Base-by-base conservation (phyloP, 2,888 invertebrate genomes). In the Falcaria lacertinaria region DNA sequence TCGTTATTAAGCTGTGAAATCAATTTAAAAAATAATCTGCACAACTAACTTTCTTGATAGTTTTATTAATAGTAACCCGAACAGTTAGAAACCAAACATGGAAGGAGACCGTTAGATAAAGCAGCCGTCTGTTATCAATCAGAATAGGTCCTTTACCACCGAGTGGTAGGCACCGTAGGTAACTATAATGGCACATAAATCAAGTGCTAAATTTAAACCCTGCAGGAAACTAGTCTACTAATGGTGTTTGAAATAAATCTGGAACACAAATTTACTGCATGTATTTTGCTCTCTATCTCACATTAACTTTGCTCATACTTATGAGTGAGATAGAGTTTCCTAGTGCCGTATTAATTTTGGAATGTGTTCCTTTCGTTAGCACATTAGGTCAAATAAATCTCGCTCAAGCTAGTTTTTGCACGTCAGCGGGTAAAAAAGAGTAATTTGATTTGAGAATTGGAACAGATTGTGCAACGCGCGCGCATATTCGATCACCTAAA, bases 381-480 rank as follows among this genome's bases (percentile, higher is more conserved):
- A 13, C 15, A 35, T 37, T 37, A 37, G 25, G 22, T 4, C 16
- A 37, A 37, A 22, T 19, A 19, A 37, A 15, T 15, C 14, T 11
- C 15, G 16, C 15, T 34, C 6, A 38, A 8, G 15, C 42, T 14
- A 50, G 55, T 61, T 61, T 61, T 61, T 61, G 40, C 49, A 46
- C 37, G 41, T 40, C 34, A 47, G 34, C 33, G 43, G 48, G 37
- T 48, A 44, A 39, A 57, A 57, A 61, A 55, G 53, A 47, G 52
- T 45, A 43, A 47, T 51, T 58, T 52, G 54, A 54, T 54, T 57
- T 50, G 43, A 48, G 48, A 44, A 22, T 50, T 41, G 47, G 50
- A 55, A 57, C 55, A 39, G 39, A 33, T 36, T 54, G 45, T 39
- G 57, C 57, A 59, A 61, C 33, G 40, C 15, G 16, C 11, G 11